Base-by-base conservation (phyloP, 2,888 invertebrate genomes). In the Cyaniris semiargus region DNA sequence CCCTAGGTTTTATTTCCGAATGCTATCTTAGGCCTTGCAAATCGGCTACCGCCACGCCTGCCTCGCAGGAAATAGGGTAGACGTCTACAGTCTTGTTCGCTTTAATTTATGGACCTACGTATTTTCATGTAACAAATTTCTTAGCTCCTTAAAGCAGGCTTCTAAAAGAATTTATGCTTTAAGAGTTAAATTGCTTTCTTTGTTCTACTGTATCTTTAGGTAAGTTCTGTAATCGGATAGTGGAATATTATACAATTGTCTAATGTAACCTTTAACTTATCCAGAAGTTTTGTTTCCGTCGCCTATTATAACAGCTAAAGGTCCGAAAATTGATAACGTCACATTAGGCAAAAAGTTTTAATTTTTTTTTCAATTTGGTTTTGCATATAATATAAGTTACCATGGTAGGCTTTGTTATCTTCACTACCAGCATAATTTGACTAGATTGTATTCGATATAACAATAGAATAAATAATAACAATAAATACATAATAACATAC, bases 1-100 rank as follows among this genome's bases (percentile, higher is more conserved):
- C 89, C 86, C 89, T 85, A 79, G 89, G 86, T 91, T 93, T 93
- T 93, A 91, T 92, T 92, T 93, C 93, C 92, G 87, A 86, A 86
- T 85, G 85, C 86, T 93, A 92, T 93, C 93, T 91, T 88, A 88
- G 87, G 89, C 86, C 79, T 82, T 84, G 88, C 27, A 31, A 89
- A 92, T 91, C 91, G 86, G 89, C 89, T 85, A 84, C 88, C 83
- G 86, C 84, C 83, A 86, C 89, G 90, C 90, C 89, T 79, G 78
- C 77, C 48, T 78, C 70, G 76, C 78, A 78, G 78, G 79, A 80
- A 78, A 78, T 78, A 77, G 76, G 76, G 77, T 78, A 44, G 70
- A 74, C 76, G 74, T 44, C 76, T 76, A 44, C 76, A 75, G 78
- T 66, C 74, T 76, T 60, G 53, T 38, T 60, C 72, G 23, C 72